Base-by-base conservation (phyloP, 2,888 invertebrate species). In the Teleiodes luculella region DNA sequence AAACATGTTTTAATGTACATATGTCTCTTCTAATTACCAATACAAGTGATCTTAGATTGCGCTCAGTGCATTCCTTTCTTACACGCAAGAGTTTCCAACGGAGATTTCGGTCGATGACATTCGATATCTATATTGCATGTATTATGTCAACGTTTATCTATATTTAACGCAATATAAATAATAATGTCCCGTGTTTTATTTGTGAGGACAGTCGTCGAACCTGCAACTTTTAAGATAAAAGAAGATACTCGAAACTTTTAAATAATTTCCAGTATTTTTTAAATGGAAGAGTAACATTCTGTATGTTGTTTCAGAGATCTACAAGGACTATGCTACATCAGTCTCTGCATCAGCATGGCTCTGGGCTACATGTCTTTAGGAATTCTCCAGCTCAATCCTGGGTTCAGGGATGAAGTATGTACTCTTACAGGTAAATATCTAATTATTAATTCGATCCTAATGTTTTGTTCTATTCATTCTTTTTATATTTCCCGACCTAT, bases 271-370 rank as follows among this genome's bases (percentile, higher is more conserved):
- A 16, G 1, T 20, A 43, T n/a, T 20, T 43, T 43, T n/a, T 11
- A 0, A n/a, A 24, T 24, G 10, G 24, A 13, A 8, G 5, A 14
- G 10, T 39, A 10, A 10, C 11, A 31, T 31, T 11, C 35, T 35
- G 11, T 35, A 18, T 41, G 10, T 33, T 16, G 7, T 81, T 84
- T 55, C 80, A 90, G 90, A 51, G 91, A 92, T 56, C 80, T 93
- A 13, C 91, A 94, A 83, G 94, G 94, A 35, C 83, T 92, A 63
- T 92, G 93, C 62, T 92, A 93, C 69, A 90, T 94, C 80, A 90
- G 91, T 58, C 89, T 91, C 68, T 90, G 93, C 59, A 72, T 87
- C 24, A 92, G 92, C 57, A 87, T 94, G 77, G 86, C 91, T 0
- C 63, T 92, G 6, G 92, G 92, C 11, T 93, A 92, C 67, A 66